Evolutionary conservation across 2,113 vertebrate genomes (phyloP).

Genomic region (Pterocles gutturalis): DNA sequence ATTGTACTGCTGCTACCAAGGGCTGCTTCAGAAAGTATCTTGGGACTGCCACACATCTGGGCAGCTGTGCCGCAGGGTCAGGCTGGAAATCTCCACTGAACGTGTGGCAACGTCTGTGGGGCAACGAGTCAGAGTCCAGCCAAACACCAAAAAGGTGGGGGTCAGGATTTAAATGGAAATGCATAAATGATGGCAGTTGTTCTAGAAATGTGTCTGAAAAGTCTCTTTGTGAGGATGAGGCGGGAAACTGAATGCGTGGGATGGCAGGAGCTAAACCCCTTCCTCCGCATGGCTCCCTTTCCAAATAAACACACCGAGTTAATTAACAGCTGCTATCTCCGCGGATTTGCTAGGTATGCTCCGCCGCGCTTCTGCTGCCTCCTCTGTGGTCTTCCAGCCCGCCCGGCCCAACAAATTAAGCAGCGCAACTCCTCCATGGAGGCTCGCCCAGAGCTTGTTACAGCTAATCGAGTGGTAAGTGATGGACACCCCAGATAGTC

Average conservation of each 20-base stretch:
- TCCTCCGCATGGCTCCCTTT: neutral
- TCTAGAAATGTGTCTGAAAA: neutral
- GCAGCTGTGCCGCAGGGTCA: neutral
- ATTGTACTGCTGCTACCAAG: neutral
- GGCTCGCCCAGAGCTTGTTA: neutral
- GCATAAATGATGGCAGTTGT: neutral
- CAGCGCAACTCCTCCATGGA: neutral
- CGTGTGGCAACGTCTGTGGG: accelerated
- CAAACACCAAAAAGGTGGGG: accelerated
- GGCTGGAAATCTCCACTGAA: neutral
- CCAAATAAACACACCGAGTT: slow-evolving; percentile 45
- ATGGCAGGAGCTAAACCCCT: neutral
- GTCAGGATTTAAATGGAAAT: neutral
- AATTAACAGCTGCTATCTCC: slow-evolving; percentile 39
- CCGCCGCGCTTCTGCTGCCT: neutral
- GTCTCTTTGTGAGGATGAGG: neutral
- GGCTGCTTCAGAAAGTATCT: neutral
- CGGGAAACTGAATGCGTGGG: accelerated
- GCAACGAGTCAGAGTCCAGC: neutral
- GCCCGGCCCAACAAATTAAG: neutral
- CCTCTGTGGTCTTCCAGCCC: slow-evolving; percentile 54
- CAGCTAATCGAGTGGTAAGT: slow-evolving; percentile 37
- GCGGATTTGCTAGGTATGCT: slow-evolving; percentile 25
- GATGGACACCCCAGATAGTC: slow-evolving; percentile 30
- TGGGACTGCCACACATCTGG: neutral